These are phyloP conservation scores for Bellardia bayeri DNA, from an alignment of 2,888 invertebrate genomes.

Conservation along the genomic window DNA sequence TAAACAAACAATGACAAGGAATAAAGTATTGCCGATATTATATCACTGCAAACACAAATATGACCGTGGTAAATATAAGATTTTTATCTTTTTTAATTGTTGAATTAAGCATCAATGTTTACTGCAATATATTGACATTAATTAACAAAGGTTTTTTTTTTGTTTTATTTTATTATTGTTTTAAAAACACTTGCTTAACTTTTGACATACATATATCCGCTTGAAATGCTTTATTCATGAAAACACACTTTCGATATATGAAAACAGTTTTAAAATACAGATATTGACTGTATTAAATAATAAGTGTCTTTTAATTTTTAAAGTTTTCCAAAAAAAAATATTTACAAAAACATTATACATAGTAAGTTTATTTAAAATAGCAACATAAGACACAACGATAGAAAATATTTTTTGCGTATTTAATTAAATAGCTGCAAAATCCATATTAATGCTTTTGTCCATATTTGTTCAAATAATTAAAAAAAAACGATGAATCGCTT, in stretches of 20 bases:
- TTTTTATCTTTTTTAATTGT: constrained; percentile 7
- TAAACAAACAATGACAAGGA: constrained; percentile 15
- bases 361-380: neutral
- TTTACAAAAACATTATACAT: neutral
- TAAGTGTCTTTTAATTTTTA: neutral
- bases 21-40: constrained; percentile 38
- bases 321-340: neutral
- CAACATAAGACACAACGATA: neutral
- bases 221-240: neutral
- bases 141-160: constrained; percentile 14
- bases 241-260: neutral
- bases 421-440: neutral
- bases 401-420: neutral
- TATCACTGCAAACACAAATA: constrained; percentile 5
- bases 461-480: constrained; percentile 24
- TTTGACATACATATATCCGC: neutral
- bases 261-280: neutral
- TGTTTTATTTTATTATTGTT: constrained; percentile 20
- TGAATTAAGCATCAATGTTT: constrained; percentile 24
- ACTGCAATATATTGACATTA: constrained; percentile 14
- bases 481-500: neutral
- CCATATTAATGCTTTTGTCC: constrained; percentile 13
- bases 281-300: neutral
- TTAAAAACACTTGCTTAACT: neutral
- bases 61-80: neutral